A percentile compares a stretch with the other conserved stretches of the same genome.
Evolutionary conservation across 2,888 invertebrate genomes (phyloP).

Genomic region (Gnatocerus cornutus): DNA sequence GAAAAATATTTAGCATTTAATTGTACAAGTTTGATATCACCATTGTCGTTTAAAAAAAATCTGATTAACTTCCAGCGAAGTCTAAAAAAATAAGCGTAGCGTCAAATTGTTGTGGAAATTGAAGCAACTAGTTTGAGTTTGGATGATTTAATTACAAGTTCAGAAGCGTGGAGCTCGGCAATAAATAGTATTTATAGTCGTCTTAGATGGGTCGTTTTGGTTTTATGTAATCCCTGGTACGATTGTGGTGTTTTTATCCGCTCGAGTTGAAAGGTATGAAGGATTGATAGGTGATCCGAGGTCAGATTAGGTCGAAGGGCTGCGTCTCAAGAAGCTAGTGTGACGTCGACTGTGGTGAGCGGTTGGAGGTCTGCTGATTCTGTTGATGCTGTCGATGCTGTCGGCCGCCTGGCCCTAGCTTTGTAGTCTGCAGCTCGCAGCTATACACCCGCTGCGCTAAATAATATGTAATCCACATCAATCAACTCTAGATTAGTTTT

Average conservation of each 20-base stretch:
- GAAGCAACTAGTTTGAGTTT: conserved; percentile 13
- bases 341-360: conserved; percentile 51
- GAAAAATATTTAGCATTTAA: conserved; percentile 12
- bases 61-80: background rate
- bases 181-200: conserved; percentile 32
- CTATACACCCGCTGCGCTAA: conserved; percentile 60
- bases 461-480: conserved; percentile 64
- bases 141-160: conserved; percentile 35
- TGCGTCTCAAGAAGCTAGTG: conserved; percentile 48
- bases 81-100: conserved; percentile 5
- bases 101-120: conserved; percentile 30
- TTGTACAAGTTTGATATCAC: background rate
- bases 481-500: conserved; percentile 64
- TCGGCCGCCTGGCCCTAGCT: conserved; percentile 57
- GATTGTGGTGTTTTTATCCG: conserved; percentile 26
- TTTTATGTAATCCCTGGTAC: conserved; percentile 18
- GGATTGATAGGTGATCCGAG: conserved; percentile 37
- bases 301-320: conserved; percentile 45
- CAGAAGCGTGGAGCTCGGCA: conserved; percentile 18
- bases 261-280: conserved; percentile 33
- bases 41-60: conserved; percentile 1
- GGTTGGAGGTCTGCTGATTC: conserved; percentile 57
- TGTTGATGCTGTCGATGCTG: conserved; percentile 53
- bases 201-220: conserved; percentile 20
- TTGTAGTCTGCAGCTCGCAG: conserved; percentile 56